Percentiles rank a stretch among this genome's conserved stretches.
Evolutionary conservation across 1,140 invertebrate genomes (phyloP).

Genomic region (Calycopis cecrops): DNA sequence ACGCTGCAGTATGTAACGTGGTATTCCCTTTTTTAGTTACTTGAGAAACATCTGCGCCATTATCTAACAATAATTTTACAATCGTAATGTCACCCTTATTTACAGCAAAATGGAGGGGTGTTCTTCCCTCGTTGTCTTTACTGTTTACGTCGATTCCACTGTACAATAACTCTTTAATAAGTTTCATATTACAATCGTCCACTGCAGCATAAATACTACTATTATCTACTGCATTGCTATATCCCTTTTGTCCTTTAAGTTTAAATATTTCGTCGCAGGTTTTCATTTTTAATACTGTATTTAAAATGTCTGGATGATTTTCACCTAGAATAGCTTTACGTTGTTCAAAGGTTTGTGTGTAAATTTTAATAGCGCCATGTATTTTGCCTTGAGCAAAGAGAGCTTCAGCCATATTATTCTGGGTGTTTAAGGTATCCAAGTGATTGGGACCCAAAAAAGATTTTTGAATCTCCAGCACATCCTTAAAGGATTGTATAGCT

Average conservation of each 20-base stretch:
- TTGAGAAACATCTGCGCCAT: conserved; percentile 3
- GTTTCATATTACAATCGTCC: not conserved
- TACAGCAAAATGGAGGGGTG: conserved; percentile 9
- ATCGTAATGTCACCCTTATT: not conserved
- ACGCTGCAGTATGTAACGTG: not conserved
- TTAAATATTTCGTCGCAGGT: not conserved
- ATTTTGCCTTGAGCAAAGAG: not conserved
- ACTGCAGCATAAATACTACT: not conserved
- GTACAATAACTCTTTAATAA: not conserved
- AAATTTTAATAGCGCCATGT: not conserved
- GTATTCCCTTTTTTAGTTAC: conserved; percentile 1
- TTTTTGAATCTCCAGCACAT: conserved; percentile 9
- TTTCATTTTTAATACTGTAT: not conserved
- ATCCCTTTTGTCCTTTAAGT: not conserved
- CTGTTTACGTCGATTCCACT: not conserved
- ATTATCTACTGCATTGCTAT: not conserved
- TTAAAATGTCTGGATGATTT: not conserved
- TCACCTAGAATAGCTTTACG: not conserved
- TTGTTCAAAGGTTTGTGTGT: not conserved
- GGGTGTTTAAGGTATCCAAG: not conserved
- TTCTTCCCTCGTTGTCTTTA: conserved; percentile 7
- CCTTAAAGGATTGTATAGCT: not conserved
- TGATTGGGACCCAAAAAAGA: not conserved
- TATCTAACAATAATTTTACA: conserved; percentile 12
- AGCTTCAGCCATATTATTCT: not conserved